Conservation (phyloP, 2,113 vertebrate species). For the Alligator sinensis region DNA sequence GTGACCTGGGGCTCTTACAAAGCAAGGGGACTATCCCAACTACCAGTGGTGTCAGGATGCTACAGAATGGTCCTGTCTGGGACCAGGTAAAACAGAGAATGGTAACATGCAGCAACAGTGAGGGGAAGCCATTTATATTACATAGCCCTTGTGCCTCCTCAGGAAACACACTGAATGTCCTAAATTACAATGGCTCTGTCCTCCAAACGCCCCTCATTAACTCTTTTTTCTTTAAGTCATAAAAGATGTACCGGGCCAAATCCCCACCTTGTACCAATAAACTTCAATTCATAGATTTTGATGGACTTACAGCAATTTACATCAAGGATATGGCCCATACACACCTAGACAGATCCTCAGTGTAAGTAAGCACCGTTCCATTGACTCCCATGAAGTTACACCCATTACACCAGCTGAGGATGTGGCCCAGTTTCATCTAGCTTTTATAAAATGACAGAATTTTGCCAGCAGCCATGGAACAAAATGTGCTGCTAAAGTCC, state of each 20-base stretch:
- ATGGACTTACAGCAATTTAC: neutral
- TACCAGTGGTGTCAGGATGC: neutral
- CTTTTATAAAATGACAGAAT: neutral
- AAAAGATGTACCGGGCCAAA: neutral
- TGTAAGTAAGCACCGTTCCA: neutral
- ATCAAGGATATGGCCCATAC: neutral
- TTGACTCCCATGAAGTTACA: neutral
- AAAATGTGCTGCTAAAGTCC: neutral
- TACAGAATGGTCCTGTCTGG: neutral
- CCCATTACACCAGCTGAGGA: neutral
- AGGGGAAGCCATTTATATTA: neutral
- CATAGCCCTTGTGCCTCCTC: neutral
- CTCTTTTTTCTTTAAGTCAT: neutral
- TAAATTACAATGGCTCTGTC: neutral
- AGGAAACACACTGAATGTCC: neutral
- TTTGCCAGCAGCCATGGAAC: neutral
- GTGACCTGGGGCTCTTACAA: neutral
- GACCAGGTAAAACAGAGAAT: neutral
- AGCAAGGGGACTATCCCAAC: neutral
- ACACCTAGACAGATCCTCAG: neutral
- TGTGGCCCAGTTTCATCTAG: neutral
- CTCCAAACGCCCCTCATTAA: neutral
- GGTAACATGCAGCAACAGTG: neutral
- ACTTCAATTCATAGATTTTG: neutral
- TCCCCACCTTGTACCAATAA: neutral